These are phyloP conservation scores for Lucifuga dentata DNA, from an alignment of 2,113 vertebrate genomes.

Conservation along the genomic window DNA sequence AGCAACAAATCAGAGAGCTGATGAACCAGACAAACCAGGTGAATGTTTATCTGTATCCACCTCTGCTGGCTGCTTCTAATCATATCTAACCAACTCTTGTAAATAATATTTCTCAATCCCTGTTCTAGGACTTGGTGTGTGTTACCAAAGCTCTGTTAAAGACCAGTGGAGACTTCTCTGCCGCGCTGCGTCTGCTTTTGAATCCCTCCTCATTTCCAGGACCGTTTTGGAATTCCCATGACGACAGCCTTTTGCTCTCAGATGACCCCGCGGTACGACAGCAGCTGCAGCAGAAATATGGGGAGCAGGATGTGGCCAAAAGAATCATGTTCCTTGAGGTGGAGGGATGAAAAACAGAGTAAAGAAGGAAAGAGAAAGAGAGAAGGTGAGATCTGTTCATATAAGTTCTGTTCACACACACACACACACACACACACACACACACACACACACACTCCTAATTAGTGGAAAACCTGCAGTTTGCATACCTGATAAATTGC, in stretches of 20 bases:
- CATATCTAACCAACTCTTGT: neutral
- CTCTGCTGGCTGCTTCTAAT: neutral
- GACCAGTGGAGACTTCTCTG: slow-evolving; percentile 87
- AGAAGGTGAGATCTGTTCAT: neutral
- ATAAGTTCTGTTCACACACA: no score
- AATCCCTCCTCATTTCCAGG: slow-evolving; percentile 15
- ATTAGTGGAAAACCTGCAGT: no score
- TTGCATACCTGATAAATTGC: no score
- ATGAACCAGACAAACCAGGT: slow-evolving; percentile 85
- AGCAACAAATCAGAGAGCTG: slow-evolving; percentile 78
- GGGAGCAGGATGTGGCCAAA: slow-evolving; percentile 67
- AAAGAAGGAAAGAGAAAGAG: neutral
- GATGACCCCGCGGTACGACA: slow-evolving; percentile 27
- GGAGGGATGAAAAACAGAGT: slow-evolving; percentile 18
- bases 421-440: no score
- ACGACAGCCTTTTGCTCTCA: slow-evolving; percentile 69
- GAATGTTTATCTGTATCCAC: neutral
- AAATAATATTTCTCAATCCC: neutral
- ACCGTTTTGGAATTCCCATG: slow-evolving; percentile 65
- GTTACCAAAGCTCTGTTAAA: slow-evolving; percentile 92
- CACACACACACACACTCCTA: no score
- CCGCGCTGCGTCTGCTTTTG: slow-evolving; percentile 81
- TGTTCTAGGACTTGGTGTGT: slow-evolving; percentile 78
- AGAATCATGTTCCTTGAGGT: slow-evolving; percentile 73
- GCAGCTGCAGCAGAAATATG: slow-evolving; percentile 73